Conservation (phyloP, 2,888 invertebrate species). For the Cerceris ruficornis region DNA sequence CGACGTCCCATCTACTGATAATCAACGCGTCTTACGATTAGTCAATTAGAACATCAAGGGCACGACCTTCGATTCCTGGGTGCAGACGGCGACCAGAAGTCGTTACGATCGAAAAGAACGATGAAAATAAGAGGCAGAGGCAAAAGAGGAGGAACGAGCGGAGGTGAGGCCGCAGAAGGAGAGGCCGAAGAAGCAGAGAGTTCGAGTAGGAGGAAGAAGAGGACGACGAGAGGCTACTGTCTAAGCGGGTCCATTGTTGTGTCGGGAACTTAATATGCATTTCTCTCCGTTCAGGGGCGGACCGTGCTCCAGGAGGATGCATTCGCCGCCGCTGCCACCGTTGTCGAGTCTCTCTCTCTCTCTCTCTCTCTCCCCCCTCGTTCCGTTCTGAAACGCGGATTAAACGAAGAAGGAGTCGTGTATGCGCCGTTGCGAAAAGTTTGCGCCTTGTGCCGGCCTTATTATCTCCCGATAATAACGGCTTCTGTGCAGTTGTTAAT, state of each 20-base stretch:
- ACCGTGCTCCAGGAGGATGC: neutral
- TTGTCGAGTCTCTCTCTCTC: too few relatives aligned
- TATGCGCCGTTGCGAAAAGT: conserved; percentile 4
- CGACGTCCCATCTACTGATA: conserved; percentile 3
- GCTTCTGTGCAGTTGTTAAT: neutral
- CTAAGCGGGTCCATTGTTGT: conserved; percentile 69
- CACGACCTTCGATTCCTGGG: conserved; percentile 5
- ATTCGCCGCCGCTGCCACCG: neutral
- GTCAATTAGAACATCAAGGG: conserved; percentile 13
- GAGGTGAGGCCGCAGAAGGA: conserved; percentile 6
- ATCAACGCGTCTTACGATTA: neutral
- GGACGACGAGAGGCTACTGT: conserved; percentile 60
- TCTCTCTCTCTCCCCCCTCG: neutral
- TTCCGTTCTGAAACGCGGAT: neutral
- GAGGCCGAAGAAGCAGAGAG: conserved; percentile 19
- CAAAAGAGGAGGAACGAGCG: neutral
- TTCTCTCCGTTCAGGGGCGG: conserved; percentile 21
- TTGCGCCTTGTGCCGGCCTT: neutral
- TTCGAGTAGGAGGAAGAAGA: conserved; percentile 3
- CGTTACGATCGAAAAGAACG: neutral
- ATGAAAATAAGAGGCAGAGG: neutral
- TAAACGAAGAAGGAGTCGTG: neutral
- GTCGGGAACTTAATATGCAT: conserved; percentile 49
- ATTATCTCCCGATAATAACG: conserved; percentile 6
- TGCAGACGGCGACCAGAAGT: conserved; percentile 6